These are phyloP conservation scores for Leptodon cayanensis DNA, from an alignment of 2,797 vertebrate species.

Conservation along the genomic window DNA sequence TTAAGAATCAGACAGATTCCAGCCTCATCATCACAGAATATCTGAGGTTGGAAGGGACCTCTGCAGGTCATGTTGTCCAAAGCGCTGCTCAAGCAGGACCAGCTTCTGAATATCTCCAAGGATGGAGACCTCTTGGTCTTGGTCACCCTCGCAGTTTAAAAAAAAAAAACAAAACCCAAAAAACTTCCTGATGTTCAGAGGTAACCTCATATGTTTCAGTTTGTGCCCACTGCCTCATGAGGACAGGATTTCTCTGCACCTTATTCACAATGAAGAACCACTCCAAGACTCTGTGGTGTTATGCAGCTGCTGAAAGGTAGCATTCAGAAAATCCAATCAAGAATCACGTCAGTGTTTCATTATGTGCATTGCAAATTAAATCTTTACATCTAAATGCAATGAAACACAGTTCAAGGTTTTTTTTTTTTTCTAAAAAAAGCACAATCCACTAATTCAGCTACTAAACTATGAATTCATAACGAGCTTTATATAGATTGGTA, in stretches of 20 bases:
- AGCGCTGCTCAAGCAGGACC: not conserved
- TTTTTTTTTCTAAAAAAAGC: too few relatives aligned
- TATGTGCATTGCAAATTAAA: not conserved
- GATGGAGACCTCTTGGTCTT: not conserved
- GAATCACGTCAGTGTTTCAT: not conserved
- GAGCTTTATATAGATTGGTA: not conserved
- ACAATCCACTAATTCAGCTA: not conserved
- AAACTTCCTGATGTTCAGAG: not conserved
- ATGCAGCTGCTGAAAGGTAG: not conserved
- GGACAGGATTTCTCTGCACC: not conserved
- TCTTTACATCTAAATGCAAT: not conserved
- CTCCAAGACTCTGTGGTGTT: not conserved
- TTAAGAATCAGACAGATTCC: not conserved
- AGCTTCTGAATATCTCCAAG: not conserved
- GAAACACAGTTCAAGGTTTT: not conserved
- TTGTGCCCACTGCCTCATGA: not conserved
- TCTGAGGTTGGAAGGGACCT: not conserved
- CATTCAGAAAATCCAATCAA: not conserved
- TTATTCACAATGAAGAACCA: not conserved
- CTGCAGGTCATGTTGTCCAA: not conserved
- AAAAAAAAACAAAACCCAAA: not conserved
- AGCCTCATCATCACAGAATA: not conserved
- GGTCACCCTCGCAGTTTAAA: not conserved
- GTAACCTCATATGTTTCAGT: not conserved
- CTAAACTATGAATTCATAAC: not conserved